Percentiles rank a stretch among this genome's conserved stretches.
phyloP scores from a whole-genome alignment of 2,113 vertebrate genomes.

The Alethe diademata region DNA sequence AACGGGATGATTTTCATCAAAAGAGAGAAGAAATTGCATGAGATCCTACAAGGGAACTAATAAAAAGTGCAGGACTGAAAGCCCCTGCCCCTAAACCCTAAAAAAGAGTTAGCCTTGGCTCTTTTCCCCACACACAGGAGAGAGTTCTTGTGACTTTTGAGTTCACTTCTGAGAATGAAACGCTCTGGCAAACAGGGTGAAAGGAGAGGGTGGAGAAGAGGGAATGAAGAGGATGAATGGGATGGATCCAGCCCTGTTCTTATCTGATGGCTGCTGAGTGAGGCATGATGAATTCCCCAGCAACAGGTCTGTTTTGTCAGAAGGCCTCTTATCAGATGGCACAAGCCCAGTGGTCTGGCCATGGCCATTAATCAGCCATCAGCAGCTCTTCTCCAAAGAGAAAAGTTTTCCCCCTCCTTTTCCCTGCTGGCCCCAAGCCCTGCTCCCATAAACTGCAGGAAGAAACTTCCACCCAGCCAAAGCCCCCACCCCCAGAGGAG shows the following conservation, averaged over 20 bases:
- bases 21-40: background rate
- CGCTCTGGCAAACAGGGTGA: constrained; percentile 45
- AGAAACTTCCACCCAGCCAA: background rate
- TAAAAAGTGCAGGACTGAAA: background rate
- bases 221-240: constrained; percentile 55
- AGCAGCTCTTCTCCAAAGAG: background rate
- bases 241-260: background rate
- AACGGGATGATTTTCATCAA: background rate
- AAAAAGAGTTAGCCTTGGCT: background rate
- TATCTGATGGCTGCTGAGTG: constrained; percentile 59
- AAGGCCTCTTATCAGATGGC: constrained; percentile 64
- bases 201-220: constrained; percentile 48
- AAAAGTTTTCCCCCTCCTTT: background rate
- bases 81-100: background rate
- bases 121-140: background rate
- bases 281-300: constrained; percentile 54
- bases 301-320: constrained; percentile 65
- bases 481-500: background rate
- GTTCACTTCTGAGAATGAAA: constrained; percentile 31
- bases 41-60: background rate
- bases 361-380: constrained; percentile 16
- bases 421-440: background rate
- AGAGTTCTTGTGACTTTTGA: background rate
- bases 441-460: background rate
- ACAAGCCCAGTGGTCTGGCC: constrained; percentile 28